phyloP scores from a whole-genome alignment of 2,797 vertebrate species.

The Schizopygopsis malacanthus region DNA sequence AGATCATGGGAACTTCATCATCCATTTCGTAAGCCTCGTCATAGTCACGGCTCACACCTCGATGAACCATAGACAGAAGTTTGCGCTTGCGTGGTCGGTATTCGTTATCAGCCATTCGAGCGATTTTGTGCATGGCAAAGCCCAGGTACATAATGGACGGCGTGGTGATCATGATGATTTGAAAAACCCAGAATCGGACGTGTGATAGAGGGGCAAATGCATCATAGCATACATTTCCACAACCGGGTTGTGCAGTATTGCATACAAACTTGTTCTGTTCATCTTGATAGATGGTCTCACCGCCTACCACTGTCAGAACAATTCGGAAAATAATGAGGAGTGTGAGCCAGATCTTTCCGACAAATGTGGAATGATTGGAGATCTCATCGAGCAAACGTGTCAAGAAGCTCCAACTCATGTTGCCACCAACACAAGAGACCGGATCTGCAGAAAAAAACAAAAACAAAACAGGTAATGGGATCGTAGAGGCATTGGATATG shows the following conservation, averaged over 20 bases:
- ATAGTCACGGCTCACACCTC: conserved; percentile 80
- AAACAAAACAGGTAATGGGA: background rate
- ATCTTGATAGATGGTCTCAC: conserved; percentile 91
- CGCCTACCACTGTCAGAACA: conserved; percentile 87
- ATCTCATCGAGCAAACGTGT: conserved; percentile 91
- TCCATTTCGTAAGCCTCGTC: conserved; percentile 87
- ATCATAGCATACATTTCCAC: conserved; percentile 91
- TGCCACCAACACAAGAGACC: conserved; percentile 62
- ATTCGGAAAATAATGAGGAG: conserved; percentile 90
- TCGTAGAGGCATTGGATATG: background rate
- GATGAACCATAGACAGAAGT: conserved; percentile 76
- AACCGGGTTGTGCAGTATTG: conserved; percentile 90
- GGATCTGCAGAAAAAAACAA: conserved; percentile 54
- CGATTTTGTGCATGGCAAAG: conserved; percentile 89
- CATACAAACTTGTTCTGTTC: conserved; percentile 92
- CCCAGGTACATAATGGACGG: conserved; percentile 91
- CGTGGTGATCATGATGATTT: conserved; percentile 88
- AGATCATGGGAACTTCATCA: conserved; percentile 90
- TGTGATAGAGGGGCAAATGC: conserved; percentile 88
- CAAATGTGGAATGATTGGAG: conserved; percentile 91
- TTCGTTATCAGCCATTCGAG: conserved; percentile 72
- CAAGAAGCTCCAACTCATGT: conserved; percentile 94
- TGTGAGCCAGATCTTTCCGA: conserved; percentile 91
- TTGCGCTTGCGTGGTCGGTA: conserved; percentile 63
- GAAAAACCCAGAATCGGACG: conserved; percentile 89